These are phyloP conservation scores for Callitettix versicolor DNA, from an alignment of 1,140 invertebrate genomes.

Conservation along the genomic window DNA sequence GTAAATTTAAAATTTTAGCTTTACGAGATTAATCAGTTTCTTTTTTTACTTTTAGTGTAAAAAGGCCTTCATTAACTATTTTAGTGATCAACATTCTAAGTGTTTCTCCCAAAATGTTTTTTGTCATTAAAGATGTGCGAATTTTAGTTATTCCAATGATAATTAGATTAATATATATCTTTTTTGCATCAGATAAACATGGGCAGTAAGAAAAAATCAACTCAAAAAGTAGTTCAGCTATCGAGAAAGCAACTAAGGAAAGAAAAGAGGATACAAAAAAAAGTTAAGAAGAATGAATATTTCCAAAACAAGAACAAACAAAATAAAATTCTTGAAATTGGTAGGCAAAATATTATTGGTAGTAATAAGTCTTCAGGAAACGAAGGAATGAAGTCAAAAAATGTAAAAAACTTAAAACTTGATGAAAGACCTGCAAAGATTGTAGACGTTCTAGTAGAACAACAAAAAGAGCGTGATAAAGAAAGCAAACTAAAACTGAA, in stretches of 20 bases:
- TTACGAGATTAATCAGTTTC: no score
- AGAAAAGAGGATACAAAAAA: slow-evolving; percentile 41
- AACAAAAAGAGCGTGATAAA: slow-evolving; percentile 8
- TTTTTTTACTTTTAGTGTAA: no score
- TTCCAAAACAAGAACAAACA: slow-evolving; percentile 39
- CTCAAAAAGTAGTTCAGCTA: slow-evolving; percentile 25
- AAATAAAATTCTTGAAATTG: slow-evolving; percentile 24
- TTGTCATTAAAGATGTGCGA: no score
- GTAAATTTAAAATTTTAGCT: no score
- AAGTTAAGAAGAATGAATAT: slow-evolving; percentile 39
- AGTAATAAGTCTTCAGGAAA: slow-evolving; percentile 23
- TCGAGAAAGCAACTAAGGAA: slow-evolving; percentile 49
- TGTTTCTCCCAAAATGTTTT: no score
- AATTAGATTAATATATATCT: no score
- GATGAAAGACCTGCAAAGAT: not conserved
- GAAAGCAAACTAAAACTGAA: slow-evolving; percentile 28
- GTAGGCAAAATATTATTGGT: slow-evolving; percentile 26
- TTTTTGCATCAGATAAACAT: no score
- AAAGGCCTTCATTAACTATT: no score
- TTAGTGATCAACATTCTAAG: no score
- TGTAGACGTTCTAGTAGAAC: not conserved
- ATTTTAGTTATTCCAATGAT: no score
- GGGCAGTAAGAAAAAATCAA: not conserved
- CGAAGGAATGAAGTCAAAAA: slow-evolving; percentile 33
- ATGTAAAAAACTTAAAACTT: not conserved